Evolutionary conservation across 1,140 invertebrate species (phyloP).

Genomic region (Drosophila orosa): DNA sequence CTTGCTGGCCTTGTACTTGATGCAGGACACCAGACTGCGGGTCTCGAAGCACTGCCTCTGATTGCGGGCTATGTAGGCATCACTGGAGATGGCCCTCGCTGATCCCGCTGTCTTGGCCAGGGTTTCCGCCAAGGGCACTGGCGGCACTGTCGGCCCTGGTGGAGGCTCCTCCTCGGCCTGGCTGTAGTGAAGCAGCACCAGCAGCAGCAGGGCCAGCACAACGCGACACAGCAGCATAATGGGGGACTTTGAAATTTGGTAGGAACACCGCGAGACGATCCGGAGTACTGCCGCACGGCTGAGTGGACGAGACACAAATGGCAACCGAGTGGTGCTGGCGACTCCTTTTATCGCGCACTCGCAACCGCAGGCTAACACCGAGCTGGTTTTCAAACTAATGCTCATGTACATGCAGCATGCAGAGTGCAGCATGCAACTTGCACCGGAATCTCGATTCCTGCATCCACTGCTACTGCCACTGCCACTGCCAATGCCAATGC

Average conservation of each 20-base stretch:
- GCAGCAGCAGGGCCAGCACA: constrained; percentile 51
- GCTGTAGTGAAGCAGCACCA: constrained; percentile 54
- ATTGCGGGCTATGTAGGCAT: constrained; percentile 70
- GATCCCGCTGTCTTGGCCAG: constrained; percentile 25
- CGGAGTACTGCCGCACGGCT: constrained; percentile 57
- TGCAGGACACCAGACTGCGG: constrained; percentile 76
- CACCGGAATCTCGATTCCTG: constrained; percentile 77
- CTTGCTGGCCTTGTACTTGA: constrained; percentile 78
- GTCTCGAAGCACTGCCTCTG: constrained; percentile 76
- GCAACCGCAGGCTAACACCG: constrained; percentile 42
- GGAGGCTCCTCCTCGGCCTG: constrained; percentile 25
- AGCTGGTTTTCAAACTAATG: constrained; percentile 57
- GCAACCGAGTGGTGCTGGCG: constrained; percentile 54
- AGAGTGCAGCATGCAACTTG: constrained; percentile 46
- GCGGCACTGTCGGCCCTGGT: not conserved
- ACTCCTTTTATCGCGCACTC: constrained; percentile 73
- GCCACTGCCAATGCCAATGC: constrained; percentile 44
- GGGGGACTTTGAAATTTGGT: not conserved
- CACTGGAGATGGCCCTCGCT: constrained; percentile 38
- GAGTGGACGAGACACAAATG: constrained; percentile 70
- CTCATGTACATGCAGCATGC: constrained; percentile 54
- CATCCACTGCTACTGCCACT: constrained; percentile 15
- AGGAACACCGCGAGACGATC: constrained; percentile 12
- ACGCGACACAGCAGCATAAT: constrained; percentile 48
- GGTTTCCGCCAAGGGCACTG: not conserved